Base-by-base conservation (phyloP, 2,797 vertebrate species). In the Apogon talboti region DNA sequence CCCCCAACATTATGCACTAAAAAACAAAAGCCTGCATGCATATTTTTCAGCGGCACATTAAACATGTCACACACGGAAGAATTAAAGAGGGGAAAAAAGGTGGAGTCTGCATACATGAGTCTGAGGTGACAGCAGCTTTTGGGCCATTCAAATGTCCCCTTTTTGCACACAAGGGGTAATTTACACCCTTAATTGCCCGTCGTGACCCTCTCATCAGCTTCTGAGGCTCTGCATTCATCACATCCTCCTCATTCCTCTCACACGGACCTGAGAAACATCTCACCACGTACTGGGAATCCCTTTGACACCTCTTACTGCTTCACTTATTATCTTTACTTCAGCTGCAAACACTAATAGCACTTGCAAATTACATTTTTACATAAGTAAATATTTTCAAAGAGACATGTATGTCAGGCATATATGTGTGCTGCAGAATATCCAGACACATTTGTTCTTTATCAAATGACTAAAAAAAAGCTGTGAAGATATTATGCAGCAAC, bases 201-300 rank as follows among this genome's bases (percentile, higher is more conserved):
- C 46, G 44, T 63, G 78, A 61, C 59, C 71, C 61, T 37, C 42
- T 85, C 44, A 57, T 84, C 69, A 66, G 46, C 45, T 81, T 66
- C 62, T 61, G 10, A 13, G 63, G 42, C 62, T 71, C 52, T 57
- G 30, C 58, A 86, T 79, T 84, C 64, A 71, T 48, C 30, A 68
- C 69, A 86, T 81, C 81, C 53, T 62, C 35, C 44, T 83, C 77
- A 80, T 71, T 82, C 72, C 45, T 61, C 19, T 62, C 63, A 54
- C 57, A 71, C 21, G 44, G 37, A 66, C 64, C 60, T 41, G 40
- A 48, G 15, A 67, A 42, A 33, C 45, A 9, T 48, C 43, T 38
- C 40, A 60, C 45, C 49, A 64, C 62, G 68, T 43, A 50, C 18
- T 14, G 12, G n/a, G 28, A 53, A n/a, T 49, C 35, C 45, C 47